Evolutionary conservation across 2,888 invertebrate species (phyloP), one percentile per base, ranked within the genome.

Genomic region (Azorinus chamasolen): DNA sequence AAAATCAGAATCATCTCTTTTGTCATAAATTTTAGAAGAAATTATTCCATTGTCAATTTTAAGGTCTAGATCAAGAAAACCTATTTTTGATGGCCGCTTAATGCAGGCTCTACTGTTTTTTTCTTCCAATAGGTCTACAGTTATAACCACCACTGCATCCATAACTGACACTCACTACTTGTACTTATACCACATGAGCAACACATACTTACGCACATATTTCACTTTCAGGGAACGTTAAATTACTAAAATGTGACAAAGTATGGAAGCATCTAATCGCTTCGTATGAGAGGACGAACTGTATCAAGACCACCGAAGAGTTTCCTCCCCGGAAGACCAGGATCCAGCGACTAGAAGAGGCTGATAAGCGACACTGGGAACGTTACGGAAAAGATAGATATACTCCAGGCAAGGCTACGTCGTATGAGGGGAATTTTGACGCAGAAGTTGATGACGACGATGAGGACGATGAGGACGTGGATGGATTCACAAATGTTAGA

Each of bases 161-260:
- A n/a, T n/a, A n/a, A n/a, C n/a, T n/a, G n/a, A n/a, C n/a, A n/a
- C n/a, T n/a, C n/a, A n/a, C n/a, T n/a, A n/a, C n/a, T n/a, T n/a
- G n/a, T n/a, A n/a, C n/a, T n/a, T n/a, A n/a, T n/a, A n/a, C n/a
- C n/a, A n/a, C n/a, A n/a, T n/a, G n/a, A n/a, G n/a, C n/a, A n/a
- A n/a, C n/a, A n/a, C n/a, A n/a, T n/a, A n/a, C n/a, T n/a, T n/a
- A n/a, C n/a, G n/a, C n/a, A n/a, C n/a, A n/a, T n/a, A n/a, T n/a
- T n/a, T n/a, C n/a, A n/a, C n/a, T 79, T 75, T 14, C 72, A 90
- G 89, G 89, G 27, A 90, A 89, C 75, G 81, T 64, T 48, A 53
- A 86, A 48, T 79, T 90, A 32, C 71, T 90, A 27, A 24, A 39
- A 6, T 85, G 85, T 72, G 87, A 89, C 63, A 43, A 62, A 10